Conservation (phyloP, 2,797 vertebrate genomes). For the Cirrhinus mrigala region DNA sequence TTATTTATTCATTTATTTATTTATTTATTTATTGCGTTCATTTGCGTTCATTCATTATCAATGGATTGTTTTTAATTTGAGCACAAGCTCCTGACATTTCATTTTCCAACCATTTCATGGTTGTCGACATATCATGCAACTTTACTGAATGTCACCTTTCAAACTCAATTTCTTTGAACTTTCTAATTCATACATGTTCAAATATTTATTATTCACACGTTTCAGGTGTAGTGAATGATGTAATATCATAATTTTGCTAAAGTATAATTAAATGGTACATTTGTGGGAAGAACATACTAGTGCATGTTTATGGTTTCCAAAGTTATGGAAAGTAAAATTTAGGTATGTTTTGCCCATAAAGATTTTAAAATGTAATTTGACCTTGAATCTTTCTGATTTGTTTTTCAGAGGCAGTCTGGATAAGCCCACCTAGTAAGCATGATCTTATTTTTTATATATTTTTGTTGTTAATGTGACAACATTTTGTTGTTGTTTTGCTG, state of each 20-base stretch:
- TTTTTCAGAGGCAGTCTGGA: slow-evolving; percentile 64
- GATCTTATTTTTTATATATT: neutral
- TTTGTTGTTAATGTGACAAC: neutral
- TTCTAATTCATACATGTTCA: neutral
- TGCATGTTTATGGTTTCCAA: neutral
- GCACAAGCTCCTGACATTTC: too few relatives aligned
- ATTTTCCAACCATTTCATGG: too few relatives aligned
- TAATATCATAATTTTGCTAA: neutral
- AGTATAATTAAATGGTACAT: neutral
- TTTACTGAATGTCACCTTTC: too few relatives aligned
- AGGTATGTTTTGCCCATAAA: neutral
- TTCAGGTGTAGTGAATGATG: neutral
- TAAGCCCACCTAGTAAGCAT: slow-evolving; percentile 71
- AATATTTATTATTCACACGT: neutral
- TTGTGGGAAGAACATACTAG: neutral
- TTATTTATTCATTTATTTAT: too few relatives aligned
- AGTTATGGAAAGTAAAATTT: neutral
- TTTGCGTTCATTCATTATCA: too few relatives aligned
- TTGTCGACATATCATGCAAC: too few relatives aligned
- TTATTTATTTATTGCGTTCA: too few relatives aligned
- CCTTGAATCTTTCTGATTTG: neutral
- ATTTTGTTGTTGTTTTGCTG: too few relatives aligned
- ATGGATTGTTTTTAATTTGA: too few relatives aligned
- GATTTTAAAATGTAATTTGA: neutral
- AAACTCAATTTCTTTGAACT: neutral